A percentile compares a stretch with the other conserved stretches of the same genome.
These are phyloP conservation scores for Maccullochella peelii DNA, from an alignment of 2,113 vertebrate species.

Conservation along the genomic window DNA sequence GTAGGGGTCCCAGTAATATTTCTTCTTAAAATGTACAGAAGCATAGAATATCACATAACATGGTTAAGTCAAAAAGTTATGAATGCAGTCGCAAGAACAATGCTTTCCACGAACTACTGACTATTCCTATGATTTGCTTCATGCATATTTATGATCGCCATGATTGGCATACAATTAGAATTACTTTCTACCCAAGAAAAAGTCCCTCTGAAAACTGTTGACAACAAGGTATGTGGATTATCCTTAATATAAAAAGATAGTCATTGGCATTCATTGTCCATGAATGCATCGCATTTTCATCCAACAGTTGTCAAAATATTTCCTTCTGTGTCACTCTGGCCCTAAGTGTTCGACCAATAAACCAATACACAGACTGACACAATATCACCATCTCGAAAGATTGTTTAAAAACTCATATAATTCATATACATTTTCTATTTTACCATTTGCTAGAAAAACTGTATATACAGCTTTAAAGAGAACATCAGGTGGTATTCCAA, in stretches of 20 bases:
- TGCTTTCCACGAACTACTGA: too few relatives aligned
- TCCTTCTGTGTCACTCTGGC: neutral
- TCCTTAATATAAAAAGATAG: neutral
- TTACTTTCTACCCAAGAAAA: neutral
- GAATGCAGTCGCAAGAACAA: too few relatives aligned
- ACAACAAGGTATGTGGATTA: neutral
- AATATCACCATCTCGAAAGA: neutral
- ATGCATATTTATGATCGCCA: neutral
- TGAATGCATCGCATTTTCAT: neutral
- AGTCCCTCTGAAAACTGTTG: neutral
- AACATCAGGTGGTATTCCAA: neutral
- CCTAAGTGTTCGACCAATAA: neutral
- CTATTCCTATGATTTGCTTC: neutral
- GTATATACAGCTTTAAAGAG: neutral
- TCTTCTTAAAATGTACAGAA: too few relatives aligned
- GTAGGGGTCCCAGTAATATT: neutral
- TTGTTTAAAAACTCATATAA: neutral
- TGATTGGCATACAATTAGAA: neutral
- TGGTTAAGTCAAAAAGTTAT: too few relatives aligned
- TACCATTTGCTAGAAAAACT: neutral
- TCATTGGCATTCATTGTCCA: neutral
- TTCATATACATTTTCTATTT: neutral
- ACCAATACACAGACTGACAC: neutral
- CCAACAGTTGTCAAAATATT: neutral
- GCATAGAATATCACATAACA: too few relatives aligned